Conservation (phyloP, 2,113 vertebrate genomes). For the Periophthalmus modestus region DNA sequence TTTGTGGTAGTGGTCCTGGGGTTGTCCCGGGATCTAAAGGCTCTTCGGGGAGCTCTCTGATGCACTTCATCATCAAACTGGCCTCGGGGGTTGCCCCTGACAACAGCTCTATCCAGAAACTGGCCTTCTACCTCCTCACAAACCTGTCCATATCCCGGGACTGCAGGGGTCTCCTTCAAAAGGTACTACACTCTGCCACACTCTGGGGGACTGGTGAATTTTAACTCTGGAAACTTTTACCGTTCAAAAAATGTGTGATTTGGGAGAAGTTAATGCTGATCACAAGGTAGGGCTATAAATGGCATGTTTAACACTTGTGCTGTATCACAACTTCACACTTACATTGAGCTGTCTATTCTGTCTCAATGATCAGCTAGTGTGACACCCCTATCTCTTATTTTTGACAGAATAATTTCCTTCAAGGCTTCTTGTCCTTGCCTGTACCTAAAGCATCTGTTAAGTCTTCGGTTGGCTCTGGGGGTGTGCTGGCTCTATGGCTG, state of each 20-base stretch:
- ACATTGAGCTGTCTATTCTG: not conserved
- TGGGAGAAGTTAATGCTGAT: not conserved
- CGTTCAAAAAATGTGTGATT: not conserved
- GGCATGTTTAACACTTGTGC: not conserved
- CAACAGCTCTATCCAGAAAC: slow-evolving; percentile 78
- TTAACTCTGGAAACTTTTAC: not conserved
- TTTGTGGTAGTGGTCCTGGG: slow-evolving; percentile 75
- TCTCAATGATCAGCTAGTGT: not conserved
- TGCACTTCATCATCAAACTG: slow-evolving; percentile 86
- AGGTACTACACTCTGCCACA: slow-evolving; percentile 72
- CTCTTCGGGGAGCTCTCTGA: slow-evolving; percentile 77
- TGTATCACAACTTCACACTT: slow-evolving; percentile 12
- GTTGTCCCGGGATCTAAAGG: slow-evolving; percentile 66
- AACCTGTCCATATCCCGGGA: slow-evolving; percentile 90
- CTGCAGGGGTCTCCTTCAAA: slow-evolving; percentile 89
- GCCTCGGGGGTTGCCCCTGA: slow-evolving; percentile 80
- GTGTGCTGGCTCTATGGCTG: slow-evolving; percentile 83
- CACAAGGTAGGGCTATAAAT: not conserved
- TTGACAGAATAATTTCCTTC: slow-evolving; percentile 91
- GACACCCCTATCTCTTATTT: not conserved
- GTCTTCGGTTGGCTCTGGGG: slow-evolving; percentile 20
- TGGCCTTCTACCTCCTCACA: slow-evolving; percentile 85
- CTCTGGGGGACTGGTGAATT: not conserved
- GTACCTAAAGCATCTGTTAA: slow-evolving; percentile 80
- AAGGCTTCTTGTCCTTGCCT: slow-evolving; percentile 84